A percentile compares a stretch with the other conserved stretches of the same genome.
These are phyloP conservation scores for Lycaena phlaeas DNA, from an alignment of 2,888 invertebrate genomes.

Conservation along the genomic window DNA sequence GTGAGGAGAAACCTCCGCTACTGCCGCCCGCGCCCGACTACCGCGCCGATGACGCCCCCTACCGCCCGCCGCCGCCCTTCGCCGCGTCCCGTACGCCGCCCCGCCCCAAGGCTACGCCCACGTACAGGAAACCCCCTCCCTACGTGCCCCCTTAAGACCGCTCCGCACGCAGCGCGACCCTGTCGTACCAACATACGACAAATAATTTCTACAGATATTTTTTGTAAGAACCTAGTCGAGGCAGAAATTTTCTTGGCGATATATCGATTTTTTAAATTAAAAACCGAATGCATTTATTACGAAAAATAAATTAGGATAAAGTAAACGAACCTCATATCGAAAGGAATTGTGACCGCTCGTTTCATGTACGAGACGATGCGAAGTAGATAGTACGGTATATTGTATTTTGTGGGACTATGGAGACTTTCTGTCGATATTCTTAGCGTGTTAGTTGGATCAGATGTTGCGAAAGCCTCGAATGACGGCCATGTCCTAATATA, in stretches of 20 bases:
- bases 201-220: conserved; percentile 20
- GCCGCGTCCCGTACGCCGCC: conserved; percentile 82
- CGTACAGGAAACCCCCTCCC: conserved; percentile 95
- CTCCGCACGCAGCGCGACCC: background rate
- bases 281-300: conserved; percentile 36
- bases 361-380: conserved; percentile 40
- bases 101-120: conserved; percentile 88
- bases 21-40: conserved; percentile 84
- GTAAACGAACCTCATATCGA: conserved; percentile 34
- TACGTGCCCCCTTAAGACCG: conserved; percentile 94
- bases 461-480: conserved; percentile 8
- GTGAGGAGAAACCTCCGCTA: conserved; percentile 95
- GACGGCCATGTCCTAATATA: conserved; percentile 7
- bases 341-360: conserved; percentile 66
- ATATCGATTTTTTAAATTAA: background rate
- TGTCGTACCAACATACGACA: conserved; percentile 20
- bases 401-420: conserved; percentile 13
- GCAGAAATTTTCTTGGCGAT: background rate
- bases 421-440: conserved; percentile 14
- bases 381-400: conserved; percentile 29
- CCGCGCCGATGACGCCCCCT: conserved; percentile 80
- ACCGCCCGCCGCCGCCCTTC: conserved; percentile 92
- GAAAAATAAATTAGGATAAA: conserved; percentile 26
- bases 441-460: conserved; percentile 10
- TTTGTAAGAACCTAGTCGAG: conserved; percentile 29